These are phyloP conservation scores for Drosophila gunungcola DNA, from an alignment of 1,140 invertebrate species.

Conservation along the genomic window DNA sequence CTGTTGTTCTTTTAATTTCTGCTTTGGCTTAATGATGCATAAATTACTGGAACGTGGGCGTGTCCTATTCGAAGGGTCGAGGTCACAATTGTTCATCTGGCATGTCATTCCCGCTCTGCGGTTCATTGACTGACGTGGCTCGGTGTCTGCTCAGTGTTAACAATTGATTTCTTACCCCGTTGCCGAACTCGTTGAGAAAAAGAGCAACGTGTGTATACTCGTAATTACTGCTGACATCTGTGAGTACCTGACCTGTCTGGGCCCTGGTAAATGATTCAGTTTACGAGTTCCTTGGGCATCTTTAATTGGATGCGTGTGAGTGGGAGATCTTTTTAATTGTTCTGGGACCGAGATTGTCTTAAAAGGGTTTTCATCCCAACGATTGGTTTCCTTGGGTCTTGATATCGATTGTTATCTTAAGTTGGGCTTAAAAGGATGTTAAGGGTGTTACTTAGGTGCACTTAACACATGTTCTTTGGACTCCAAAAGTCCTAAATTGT, in stretches of 20 bases:
- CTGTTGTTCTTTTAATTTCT: constrained; percentile 57
- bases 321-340: constrained; percentile 30
- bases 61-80: constrained; percentile 56
- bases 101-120: constrained; percentile 31
- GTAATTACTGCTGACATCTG: constrained; percentile 66
- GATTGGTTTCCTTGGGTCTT: not conserved
- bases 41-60: constrained; percentile 54
- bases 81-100: constrained; percentile 57
- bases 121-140: constrained; percentile 46
- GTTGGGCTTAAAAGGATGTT: not conserved
- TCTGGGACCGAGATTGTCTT: constrained; percentile 2
- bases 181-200: constrained; percentile 41
- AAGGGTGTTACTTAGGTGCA: not conserved
- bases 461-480: constrained; percentile 8
- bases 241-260: constrained; percentile 44
- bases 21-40: constrained; percentile 64
- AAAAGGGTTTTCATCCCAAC: constrained; percentile 10
- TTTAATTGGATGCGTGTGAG: constrained; percentile 44
- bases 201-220: constrained; percentile 33
- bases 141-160: constrained; percentile 40
- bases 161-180: constrained; percentile 80
- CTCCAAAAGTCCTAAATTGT: not conserved
- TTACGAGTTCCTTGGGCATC: constrained; percentile 43
- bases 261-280: constrained; percentile 63
- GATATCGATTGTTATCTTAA: constrained; percentile 8